Evolutionary conservation across 1,140 invertebrate genomes (phyloP), one percentile per base, ranked within the genome.

Genomic region (Bombyx mandarina): DNA sequence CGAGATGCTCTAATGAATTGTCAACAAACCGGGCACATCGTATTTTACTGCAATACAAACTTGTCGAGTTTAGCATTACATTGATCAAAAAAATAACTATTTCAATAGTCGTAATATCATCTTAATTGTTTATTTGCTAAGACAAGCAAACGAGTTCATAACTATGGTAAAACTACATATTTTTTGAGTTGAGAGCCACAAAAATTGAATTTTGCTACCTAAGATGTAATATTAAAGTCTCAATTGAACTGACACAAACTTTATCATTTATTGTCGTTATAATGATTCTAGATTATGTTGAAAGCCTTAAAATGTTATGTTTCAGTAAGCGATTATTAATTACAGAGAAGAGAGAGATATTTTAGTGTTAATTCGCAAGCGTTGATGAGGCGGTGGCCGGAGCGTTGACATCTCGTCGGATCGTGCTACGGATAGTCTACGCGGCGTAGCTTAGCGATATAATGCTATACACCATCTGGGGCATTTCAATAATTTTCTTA

Each of bases 1-100:
- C 63, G 71, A 73, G 71, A 74, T 77, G 77, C 67, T 77, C 72
- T 82, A 79, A 82, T 81, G 77, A 81, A 81, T 81, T 78, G 81
- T 78, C 73, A 82, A 85, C 79, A 85, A 64, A 61, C 58, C 63
- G 62, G 63, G 26, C 26, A 35, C 26, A 35, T 47, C 46, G 5
- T 47, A 47, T 47, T n/a, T 47, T n/a, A 47, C 46, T 10, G 10
- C 12, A 47, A 18, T 10, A 47, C 8, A 47, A 47, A n/a, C 46
- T 47, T 47, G 46, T 47, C 46, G 10, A 47, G 46, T 35, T 5
- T 35, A 35, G 46, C 8, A 47, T 47, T 47, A 18, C 12, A 7
- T 10, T 47, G 46, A 47, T n/a, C 12, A 35, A 35, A 53, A 43
- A 35, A 53, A 53, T 9, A 18, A 49, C 7, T 4, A 10, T 7